Evolutionary conservation across 2,113 vertebrate genomes (phyloP).

Genomic region (Prinia subflava): DNA sequence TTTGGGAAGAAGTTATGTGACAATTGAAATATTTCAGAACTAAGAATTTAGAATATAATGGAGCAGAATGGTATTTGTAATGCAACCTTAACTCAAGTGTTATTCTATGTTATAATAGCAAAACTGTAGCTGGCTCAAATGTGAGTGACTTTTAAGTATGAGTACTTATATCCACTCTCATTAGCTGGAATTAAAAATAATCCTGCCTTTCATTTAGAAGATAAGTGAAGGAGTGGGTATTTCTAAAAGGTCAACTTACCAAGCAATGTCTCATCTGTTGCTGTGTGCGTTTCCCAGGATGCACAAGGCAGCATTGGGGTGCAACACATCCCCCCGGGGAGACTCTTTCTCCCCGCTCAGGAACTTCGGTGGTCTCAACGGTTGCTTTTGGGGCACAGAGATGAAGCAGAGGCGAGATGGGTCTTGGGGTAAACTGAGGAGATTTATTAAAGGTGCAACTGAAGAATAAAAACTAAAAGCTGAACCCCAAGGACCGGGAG

Average conservation of each 20-base stretch:
- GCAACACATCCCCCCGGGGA: too few species aligned
- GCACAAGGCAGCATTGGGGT: too few species aligned
- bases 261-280: not conserved
- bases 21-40: not conserved
- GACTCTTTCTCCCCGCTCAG: too few species aligned
- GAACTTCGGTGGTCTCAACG: too few species aligned
- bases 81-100: not conserved
- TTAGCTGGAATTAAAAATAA: conserved; percentile 13
- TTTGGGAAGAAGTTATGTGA: not conserved
- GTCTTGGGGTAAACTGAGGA: too few species aligned
- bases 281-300: too few species aligned
- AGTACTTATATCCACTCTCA: not conserved
- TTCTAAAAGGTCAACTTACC: conserved; percentile 5
- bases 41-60: not conserved
- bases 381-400: too few species aligned
- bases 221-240: not conserved
- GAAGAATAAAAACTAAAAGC: too few species aligned
- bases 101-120: not conserved
- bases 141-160: not conserved
- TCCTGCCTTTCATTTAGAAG: not conserved
- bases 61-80: not conserved
- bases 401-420: too few species aligned
- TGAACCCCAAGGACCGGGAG: too few species aligned
- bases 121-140: not conserved
- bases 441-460: too few species aligned